phyloP scores from a whole-genome alignment of 2,888 invertebrate species.

The Catocala nupta region DNA sequence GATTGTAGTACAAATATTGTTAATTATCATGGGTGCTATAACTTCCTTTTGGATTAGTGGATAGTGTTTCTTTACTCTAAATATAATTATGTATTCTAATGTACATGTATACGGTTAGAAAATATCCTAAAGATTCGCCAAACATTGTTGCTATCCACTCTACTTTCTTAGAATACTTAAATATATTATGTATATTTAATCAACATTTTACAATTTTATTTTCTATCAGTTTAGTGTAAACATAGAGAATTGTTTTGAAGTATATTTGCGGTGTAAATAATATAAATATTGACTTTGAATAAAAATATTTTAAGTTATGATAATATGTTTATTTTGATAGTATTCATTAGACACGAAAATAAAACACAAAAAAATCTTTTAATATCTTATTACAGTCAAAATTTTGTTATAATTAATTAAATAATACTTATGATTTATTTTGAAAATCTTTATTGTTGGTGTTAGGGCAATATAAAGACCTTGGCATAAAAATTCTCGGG shows the following conservation, averaged over 20 bases:
- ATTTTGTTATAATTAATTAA: constrained; percentile 9
- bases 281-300: too few relatives aligned
- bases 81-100: background rate
- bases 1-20: background rate
- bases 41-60: background rate
- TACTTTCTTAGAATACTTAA: too few relatives aligned
- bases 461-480: constrained; percentile 66
- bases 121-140: too few relatives aligned
- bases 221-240: too few relatives aligned
- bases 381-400: constrained; percentile 14
- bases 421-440: constrained; percentile 51
- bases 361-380: constrained; percentile 11
- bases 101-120: too few relatives aligned
- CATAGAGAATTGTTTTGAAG: too few relatives aligned
- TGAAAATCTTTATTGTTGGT: constrained; percentile 57
- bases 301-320: constrained; percentile 5
- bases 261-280: too few relatives aligned
- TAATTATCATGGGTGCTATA: background rate
- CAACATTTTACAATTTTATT: too few relatives aligned
- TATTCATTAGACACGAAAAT: constrained; percentile 1
- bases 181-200: too few relatives aligned
- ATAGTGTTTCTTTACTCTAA: background rate
- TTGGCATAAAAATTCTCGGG: constrained; percentile 70
- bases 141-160: too few relatives aligned
- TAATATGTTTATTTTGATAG: too few relatives aligned